Evolutionary conservation across 1,140 invertebrate genomes (phyloP).

Genomic region (Drosophila triauraria): DNA sequence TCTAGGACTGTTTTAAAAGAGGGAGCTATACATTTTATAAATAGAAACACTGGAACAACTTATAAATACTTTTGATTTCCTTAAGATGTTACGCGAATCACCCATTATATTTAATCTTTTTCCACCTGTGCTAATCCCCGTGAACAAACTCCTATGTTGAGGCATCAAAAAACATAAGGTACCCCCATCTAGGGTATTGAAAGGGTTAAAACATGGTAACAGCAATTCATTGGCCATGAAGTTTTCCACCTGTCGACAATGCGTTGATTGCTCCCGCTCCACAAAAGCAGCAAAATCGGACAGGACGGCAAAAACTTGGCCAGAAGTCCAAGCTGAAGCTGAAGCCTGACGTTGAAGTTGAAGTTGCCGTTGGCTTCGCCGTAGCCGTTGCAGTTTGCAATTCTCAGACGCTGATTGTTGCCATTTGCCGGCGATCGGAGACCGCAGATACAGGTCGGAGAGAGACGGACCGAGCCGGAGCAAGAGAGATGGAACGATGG

Average conservation of each 20-base stretch:
- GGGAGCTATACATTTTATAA: no score
- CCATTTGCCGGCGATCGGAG: conserved; percentile 68
- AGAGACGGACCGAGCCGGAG: background rate
- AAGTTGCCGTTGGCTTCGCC: conserved; percentile 29
- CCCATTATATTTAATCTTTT: background rate
- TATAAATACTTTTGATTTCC: no score
- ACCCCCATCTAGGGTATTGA: conserved; percentile 8
- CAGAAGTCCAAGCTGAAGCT: conserved; percentile 10
- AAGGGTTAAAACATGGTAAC: conserved; percentile 24
- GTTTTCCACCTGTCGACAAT: conserved; percentile 79
- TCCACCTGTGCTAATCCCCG: background rate
- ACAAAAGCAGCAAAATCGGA: conserved; percentile 20
- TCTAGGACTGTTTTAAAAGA: no score
- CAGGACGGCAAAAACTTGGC: conserved; percentile 8
- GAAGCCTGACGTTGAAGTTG: conserved; percentile 22
- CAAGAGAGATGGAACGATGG: conserved; percentile 6
- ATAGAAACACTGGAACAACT: no score
- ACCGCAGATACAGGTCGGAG: conserved; percentile 16
- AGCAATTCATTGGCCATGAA: conserved; percentile 75
- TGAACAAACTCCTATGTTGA: background rate
- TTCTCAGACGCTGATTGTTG: conserved; percentile 65
- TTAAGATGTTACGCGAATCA: background rate
- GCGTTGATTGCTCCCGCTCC: conserved; percentile 76
- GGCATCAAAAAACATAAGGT: background rate
- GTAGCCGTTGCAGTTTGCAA: conserved; percentile 35